These are phyloP conservation scores for Phyto melanocephala DNA, from an alignment of 2,888 invertebrate species.

Conservation along the genomic window DNA sequence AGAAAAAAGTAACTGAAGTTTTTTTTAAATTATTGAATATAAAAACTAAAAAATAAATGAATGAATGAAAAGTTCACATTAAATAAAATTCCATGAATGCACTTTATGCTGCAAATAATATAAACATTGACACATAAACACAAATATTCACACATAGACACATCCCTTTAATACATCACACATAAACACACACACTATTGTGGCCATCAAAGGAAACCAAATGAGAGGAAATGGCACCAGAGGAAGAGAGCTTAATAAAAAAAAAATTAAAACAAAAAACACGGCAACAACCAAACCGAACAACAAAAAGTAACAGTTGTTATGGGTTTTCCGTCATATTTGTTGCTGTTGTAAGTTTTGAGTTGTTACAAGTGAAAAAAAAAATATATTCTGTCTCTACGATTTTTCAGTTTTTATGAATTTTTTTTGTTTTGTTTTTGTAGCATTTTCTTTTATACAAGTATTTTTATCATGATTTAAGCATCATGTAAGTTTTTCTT, in stretches of 20 bases:
- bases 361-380: constrained; percentile 12
- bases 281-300: constrained; percentile 35
- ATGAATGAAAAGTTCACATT: constrained; percentile 37
- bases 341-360: neutral
- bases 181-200: constrained; percentile 36
- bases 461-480: constrained; percentile 28
- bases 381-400: constrained; percentile 40
- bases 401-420: constrained; percentile 2
- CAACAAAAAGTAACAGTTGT: constrained; percentile 61
- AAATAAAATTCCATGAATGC: constrained; percentile 58
- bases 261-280: constrained; percentile 16
- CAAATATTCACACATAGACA: neutral
- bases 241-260: constrained; percentile 4
- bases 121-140: neutral
- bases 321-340: constrained; percentile 2
- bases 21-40: constrained; percentile 36
- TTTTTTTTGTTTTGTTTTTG: constrained; percentile 18
- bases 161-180: constrained; percentile 23
- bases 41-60: neutral
- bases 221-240: constrained; percentile 61
- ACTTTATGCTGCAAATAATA: constrained; percentile 49
- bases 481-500: constrained; percentile 31
- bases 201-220: constrained; percentile 61
- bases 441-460: neutral
- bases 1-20: neutral